Conservation (phyloP, 2,113 vertebrate species). For the Myotis lucifugus region DNA sequence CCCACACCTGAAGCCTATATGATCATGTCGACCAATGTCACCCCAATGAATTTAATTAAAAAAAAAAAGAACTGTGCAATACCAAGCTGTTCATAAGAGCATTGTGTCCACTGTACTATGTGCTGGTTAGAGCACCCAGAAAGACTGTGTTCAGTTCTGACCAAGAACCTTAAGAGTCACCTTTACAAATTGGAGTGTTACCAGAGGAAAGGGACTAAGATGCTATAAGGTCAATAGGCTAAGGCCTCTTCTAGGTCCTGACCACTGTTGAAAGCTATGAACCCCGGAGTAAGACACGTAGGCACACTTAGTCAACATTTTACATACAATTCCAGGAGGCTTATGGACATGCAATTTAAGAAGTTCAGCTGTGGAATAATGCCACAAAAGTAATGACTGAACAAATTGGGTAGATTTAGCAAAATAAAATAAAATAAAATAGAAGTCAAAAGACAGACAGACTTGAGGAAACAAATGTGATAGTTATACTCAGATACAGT, state of each 20-base stretch:
- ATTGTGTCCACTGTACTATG: background rate
- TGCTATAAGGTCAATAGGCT: background rate
- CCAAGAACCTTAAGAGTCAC: background rate
- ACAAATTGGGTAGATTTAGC: background rate
- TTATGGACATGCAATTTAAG: background rate
- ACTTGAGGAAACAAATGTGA: background rate
- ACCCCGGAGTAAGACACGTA: background rate
- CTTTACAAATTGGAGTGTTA: background rate
- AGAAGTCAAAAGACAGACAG: background rate
- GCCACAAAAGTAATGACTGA: slow-evolving; percentile 16
- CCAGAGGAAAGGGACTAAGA: background rate
- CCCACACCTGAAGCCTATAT: too few species aligned
- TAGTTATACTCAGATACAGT: slow-evolving; percentile 12
- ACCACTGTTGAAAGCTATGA: background rate
- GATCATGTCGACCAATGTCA: too few species aligned
- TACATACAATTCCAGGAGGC: background rate
- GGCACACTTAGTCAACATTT: background rate
- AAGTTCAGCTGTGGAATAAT: background rate
- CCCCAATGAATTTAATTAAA: too few species aligned
- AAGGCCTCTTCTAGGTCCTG: slow-evolving; percentile 2
- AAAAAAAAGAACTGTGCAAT: background rate
- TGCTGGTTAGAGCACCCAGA: background rate
- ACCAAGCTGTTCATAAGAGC: background rate
- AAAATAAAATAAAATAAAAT: background rate
- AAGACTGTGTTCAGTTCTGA: background rate